A percentile compares a stretch with the other conserved stretches of the same genome.
Conservation (phyloP, 2,797 vertebrate genomes). For the Clarias laeviceps region DNA sequence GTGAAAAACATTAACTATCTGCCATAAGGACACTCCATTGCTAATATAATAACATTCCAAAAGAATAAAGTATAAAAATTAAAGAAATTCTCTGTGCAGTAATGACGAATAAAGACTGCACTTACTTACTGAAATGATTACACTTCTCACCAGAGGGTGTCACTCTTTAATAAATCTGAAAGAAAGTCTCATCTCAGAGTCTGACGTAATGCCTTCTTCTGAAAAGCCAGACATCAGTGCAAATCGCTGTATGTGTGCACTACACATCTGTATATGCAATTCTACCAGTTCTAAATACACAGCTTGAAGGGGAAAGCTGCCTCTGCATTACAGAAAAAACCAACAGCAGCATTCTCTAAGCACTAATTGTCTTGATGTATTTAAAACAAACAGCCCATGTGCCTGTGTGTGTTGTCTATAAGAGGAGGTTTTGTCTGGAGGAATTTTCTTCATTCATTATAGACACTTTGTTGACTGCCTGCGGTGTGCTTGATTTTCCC, state of each 20-base stretch:
- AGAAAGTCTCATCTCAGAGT: conserved; percentile 62
- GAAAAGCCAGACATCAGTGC: conserved; percentile 58
- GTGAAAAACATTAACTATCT: neutral
- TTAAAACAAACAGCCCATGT: neutral
- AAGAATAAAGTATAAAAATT: conserved; percentile 28
- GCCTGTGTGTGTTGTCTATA: neutral
- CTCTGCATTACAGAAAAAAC: neutral
- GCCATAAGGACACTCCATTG: neutral
- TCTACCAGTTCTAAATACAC: neutral
- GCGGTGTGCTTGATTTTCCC: neutral
- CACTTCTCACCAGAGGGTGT: conserved; percentile 67
- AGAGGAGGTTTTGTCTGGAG: conserved; percentile 8
- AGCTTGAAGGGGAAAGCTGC: neutral
- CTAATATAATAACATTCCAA: conserved; percentile 3
- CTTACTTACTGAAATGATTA: neutral
- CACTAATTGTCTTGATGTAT: neutral
- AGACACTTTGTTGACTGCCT: conserved; percentile 13
- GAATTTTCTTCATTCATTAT: neutral
- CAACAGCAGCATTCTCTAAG: neutral
- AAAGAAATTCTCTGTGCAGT: no score
- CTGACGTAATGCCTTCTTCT: conserved; percentile 73
- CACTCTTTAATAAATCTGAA: conserved; percentile 60
- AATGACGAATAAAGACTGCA: no score
- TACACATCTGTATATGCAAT: neutral
- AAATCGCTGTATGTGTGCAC: conserved; percentile 8